Base-by-base conservation (phyloP, 1,140 invertebrate genomes). In the Paralvinella palmiformis region DNA sequence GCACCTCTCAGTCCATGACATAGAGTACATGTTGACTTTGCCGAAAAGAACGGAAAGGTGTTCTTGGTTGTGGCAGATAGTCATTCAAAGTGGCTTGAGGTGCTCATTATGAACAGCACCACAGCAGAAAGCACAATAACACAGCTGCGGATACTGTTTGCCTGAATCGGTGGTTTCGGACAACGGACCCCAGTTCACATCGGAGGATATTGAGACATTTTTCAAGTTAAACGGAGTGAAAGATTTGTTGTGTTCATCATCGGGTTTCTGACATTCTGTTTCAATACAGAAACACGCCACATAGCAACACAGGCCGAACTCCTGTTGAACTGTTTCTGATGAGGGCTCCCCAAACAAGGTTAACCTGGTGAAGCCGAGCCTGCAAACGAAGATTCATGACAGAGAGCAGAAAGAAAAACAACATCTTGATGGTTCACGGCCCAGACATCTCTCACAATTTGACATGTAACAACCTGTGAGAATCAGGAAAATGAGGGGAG, bases 1-100 rank as follows among this genome's bases (percentile, higher is more conserved):
- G 45, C 45, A 50, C 45, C 45, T 50, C 45, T 17, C 17, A 50
- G 3, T n/a, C 45, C 45, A 50, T 50, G 45, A 24, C 45, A 6
- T 24, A 66, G 83, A 53, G 45, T 84, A 0, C 82, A 85, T 65
- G 71, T 81, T 0, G 84, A 84, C 68, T 84, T 81, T 67, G 78
- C 79, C 3, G 81, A 80, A 15, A 66, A 74, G n/a, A n/a, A n/a
- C n/a, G n/a, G n/a, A n/a, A n/a, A n/a, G 59, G 74, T 68, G 63
- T 83, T 79, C 64, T 59, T 83, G 15, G 71, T 84, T 33, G 62
- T 81, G 2, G 71, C 78, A 0, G 83, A 84, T 71, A 62, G 76
- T 1, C 76, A 72, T 62, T 77, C 76, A 0, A 81, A 79, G 64
- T 83, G 77, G 76, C 66, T 75, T 20, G 78, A 83, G 68, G 71